Percentiles rank a stretch among this genome's conserved stretches.
Conservation (phyloP, 2,797 vertebrate species). For the Smutsia temminckii region DNA sequence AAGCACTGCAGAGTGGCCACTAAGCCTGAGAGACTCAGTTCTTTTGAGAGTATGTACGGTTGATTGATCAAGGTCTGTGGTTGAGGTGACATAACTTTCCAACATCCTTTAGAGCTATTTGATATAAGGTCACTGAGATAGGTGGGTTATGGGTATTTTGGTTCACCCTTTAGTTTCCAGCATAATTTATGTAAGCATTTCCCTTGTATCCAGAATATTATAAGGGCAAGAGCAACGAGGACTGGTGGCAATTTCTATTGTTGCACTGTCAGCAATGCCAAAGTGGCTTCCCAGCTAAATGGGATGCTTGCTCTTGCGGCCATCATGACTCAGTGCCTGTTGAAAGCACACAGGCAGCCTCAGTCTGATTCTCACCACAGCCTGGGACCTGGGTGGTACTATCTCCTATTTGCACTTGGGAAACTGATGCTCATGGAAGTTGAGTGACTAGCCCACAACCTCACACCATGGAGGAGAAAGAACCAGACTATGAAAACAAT, state of each 20-base stretch:
- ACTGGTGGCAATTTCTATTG: neutral
- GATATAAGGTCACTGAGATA: neutral
- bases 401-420: neutral
- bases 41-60: neutral
- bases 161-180: neutral
- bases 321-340: neutral
- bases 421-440: neutral
- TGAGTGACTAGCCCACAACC: neutral
- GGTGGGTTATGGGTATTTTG: neutral
- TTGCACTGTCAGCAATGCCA: neutral
- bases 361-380: constrained; percentile 22
- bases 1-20: neutral
- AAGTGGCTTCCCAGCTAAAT: constrained; percentile 16
- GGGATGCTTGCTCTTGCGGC: neutral
- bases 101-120: neutral
- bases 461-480: neutral
- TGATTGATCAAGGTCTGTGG: neutral
- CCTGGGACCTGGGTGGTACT: neutral
- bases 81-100: neutral
- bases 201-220: neutral
- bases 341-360: constrained; percentile 12
- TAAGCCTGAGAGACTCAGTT: neutral
- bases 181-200: neutral
- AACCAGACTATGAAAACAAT: neutral
- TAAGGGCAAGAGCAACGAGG: neutral